These are phyloP conservation scores for Labeo catla DNA, from an alignment of 2,113 vertebrate species.

Conservation along the genomic window DNA sequence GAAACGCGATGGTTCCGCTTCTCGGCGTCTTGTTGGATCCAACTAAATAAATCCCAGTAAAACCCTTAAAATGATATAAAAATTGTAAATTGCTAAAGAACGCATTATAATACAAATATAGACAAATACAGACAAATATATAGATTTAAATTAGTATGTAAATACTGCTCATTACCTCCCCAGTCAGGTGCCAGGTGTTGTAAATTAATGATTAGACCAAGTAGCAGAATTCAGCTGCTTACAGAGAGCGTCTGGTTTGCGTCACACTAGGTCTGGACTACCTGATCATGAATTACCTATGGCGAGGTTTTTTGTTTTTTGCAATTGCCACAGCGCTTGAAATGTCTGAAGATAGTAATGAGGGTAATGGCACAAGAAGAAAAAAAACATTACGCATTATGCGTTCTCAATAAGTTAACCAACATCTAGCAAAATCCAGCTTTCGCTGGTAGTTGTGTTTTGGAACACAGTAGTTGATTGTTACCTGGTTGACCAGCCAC, in stretches of 20 bases:
- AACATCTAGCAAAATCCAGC: not conserved
- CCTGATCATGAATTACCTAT: slow-evolving; percentile 52
- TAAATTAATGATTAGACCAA: slow-evolving; percentile 13
- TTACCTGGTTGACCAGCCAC: not conserved
- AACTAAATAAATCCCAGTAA: not conserved
- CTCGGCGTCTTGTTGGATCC: not conserved
- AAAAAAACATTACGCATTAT: not conserved
- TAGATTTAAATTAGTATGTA: not conserved
- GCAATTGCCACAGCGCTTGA: slow-evolving; percentile 36
- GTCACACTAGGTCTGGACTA: not conserved
- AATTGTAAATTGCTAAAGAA: not conserved
- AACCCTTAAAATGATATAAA: not conserved
- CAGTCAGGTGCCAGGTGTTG: not conserved
- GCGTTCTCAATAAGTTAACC: not conserved
- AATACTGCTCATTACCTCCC: not conserved
- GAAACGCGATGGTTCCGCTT: not conserved
- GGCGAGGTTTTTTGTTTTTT: slow-evolving; percentile 42
- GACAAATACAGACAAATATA: not conserved
- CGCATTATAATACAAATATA: too few relatives aligned
- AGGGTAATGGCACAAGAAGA: not conserved
- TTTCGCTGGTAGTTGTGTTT: not conserved
- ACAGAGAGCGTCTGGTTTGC: not conserved
- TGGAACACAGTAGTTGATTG: not conserved
- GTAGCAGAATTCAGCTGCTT: not conserved
- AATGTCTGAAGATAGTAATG: not conserved